Evolutionary conservation across 2,888 invertebrate genomes (phyloP).

Genomic region (Trileptium ribeirensis): DNA sequence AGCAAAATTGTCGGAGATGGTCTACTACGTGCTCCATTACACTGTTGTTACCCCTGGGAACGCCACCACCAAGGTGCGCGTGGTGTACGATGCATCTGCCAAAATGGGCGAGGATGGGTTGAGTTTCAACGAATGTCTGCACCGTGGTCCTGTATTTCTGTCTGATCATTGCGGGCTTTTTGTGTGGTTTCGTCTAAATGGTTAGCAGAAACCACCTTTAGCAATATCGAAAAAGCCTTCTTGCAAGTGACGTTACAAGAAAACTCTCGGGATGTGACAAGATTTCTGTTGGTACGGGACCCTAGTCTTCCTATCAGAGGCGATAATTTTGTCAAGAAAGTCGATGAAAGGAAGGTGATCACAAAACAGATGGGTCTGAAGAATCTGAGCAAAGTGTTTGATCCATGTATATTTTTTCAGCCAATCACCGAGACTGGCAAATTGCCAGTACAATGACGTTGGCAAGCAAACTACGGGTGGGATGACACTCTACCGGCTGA

Average conservation of each 20-base stretch:
- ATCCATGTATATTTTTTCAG: conserved; percentile 36
- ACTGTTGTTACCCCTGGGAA: conserved; percentile 26
- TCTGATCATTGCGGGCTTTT: conserved; percentile 24
- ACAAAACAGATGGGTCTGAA: conserved; percentile 33
- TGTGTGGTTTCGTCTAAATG: conserved; percentile 15
- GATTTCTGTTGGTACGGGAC: conserved; percentile 33
- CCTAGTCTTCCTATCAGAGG: background rate
- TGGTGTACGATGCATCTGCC: conserved; percentile 40
- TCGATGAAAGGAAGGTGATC: conserved; percentile 24
- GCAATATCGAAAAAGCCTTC: conserved; percentile 24
- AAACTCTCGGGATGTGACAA: conserved; percentile 24
- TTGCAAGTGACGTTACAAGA: conserved; percentile 21
- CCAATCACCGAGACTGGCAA: conserved; percentile 33
- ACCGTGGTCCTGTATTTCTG: conserved; percentile 27
- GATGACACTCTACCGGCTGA: conserved; percentile 35
- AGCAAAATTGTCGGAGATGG: too few relatives aligned
- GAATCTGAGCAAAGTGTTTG: conserved; percentile 31
- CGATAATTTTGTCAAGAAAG: conserved; percentile 24
- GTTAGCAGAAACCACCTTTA: background rate
- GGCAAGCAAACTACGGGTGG: conserved; percentile 37
- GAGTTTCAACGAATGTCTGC: conserved; percentile 30
- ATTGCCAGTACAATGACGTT: conserved; percentile 40
- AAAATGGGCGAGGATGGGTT: background rate
- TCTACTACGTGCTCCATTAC: conserved; percentile 34
- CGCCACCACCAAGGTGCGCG: conserved; percentile 37